Evolutionary conservation across 2,888 invertebrate genomes (phyloP), one percentile per base, ranked within the genome.

Genomic region (Ophioninae sp.): DNA sequence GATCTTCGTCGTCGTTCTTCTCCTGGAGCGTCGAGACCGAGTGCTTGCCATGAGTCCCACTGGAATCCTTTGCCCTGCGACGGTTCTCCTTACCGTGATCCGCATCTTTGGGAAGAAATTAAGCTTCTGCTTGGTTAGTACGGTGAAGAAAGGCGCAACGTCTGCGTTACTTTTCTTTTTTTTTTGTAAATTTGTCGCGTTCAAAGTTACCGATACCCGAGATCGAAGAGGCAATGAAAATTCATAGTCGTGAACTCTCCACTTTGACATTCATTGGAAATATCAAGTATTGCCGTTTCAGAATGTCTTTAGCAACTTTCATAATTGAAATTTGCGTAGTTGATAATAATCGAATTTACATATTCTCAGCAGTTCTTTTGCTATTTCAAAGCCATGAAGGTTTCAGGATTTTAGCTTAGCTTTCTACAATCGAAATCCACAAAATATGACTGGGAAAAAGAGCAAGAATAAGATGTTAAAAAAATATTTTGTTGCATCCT

Each of bases 61-160:
- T 87, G 6, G 87, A 84, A 51, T 91, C 91, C 86, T 91, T 92
- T 58, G 87, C 80, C 59, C 87, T 88, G 37, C 83, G 92, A 75
- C 90, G 91, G 78, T 93, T 93, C 86, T 93, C 92, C 89, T 93
- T 93, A 51, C 91, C 93, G 71, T 92, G 89, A 76, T 88, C 92
- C 85, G 90, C 88, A 91, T 92, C 93, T 92, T 92, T 83, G 87
- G 87, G 87, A 90, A 90, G 83, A 91, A 91, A 71, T 87, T 87
- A 86, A 89, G 90, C 89, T 91, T 90, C 90, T 90, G 89, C 88
- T 91, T 88, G 87, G 87, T 91, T 90, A 91, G 88, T 88, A 83
- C 74, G 83, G 67, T 56, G n/a, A 78, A 20, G 61, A 6, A 56
- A 39, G 59, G 51, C 41, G n/a, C 22, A 8, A 7, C 59, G 37